A percentile compares a stretch with the other conserved stretches of the same genome.
Evolutionary conservation across 2,113 vertebrate genomes (phyloP).

Genomic region (Rhinogobius similis): DNA sequence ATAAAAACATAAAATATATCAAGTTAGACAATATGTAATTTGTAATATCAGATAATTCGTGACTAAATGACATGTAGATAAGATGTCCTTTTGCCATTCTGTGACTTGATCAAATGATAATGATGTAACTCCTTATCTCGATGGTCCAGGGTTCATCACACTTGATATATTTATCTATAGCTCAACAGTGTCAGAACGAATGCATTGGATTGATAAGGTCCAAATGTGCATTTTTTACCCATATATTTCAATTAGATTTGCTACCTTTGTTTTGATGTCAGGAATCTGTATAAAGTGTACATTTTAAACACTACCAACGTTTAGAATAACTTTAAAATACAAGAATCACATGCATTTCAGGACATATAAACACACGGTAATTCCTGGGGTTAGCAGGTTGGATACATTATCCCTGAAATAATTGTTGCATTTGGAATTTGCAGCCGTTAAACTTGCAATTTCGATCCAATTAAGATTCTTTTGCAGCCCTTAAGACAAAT

Average conservation of each 20-base stretch:
- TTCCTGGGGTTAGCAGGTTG: too few relatives aligned
- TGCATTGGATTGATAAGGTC: neutral
- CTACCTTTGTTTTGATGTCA: neutral
- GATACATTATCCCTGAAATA: too few relatives aligned
- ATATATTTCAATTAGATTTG: neutral
- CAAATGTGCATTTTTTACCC: neutral
- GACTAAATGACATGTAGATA: constrained; percentile 18
- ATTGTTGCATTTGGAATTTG: too few relatives aligned
- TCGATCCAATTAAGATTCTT: too few relatives aligned
- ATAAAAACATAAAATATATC: neutral
- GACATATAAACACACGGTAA: too few relatives aligned
- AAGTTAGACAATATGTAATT: neutral
- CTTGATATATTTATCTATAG: neutral
- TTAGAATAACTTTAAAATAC: too few relatives aligned
- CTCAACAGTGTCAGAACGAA: neutral
- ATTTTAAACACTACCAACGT: too few relatives aligned
- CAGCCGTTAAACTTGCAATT: too few relatives aligned
- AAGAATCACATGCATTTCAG: too few relatives aligned
- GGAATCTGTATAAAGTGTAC: neutral
- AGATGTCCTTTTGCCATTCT: constrained; percentile 37
- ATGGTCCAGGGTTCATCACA: constrained; percentile 28
- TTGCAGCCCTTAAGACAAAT: too few relatives aligned
- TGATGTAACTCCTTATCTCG: constrained; percentile 6
- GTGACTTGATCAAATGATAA: constrained; percentile 1
- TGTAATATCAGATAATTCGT: constrained; percentile 18